Conservation (phyloP, 2,113 vertebrate genomes). For the Myiopsitta monachus region DNA sequence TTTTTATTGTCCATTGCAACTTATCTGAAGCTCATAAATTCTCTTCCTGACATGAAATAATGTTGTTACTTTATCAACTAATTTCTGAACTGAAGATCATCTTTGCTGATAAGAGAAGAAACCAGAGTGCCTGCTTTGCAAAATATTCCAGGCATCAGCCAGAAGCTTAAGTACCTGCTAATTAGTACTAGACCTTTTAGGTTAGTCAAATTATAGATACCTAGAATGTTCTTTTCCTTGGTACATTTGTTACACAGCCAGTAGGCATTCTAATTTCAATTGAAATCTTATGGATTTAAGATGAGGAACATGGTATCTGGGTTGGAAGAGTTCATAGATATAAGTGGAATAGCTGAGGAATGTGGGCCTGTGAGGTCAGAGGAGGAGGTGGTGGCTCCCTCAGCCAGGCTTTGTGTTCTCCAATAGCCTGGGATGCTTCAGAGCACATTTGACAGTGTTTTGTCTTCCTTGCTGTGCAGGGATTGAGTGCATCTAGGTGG, state of each 20-base stretch:
- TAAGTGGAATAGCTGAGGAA: not conserved
- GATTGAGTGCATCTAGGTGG: constrained; percentile 17
- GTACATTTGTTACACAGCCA: not conserved
- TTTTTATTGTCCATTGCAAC: not conserved
- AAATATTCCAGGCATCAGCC: not conserved
- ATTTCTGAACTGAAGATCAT: not conserved
- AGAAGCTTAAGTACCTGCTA: not conserved
- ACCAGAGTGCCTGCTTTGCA: not conserved
- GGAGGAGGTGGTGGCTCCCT: not conserved
- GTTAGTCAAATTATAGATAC: not conserved
- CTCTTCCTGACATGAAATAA: not conserved
- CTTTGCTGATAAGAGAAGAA: not conserved
- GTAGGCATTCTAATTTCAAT: not conserved
- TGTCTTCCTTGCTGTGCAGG: constrained; percentile 56
- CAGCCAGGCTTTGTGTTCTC: not conserved
- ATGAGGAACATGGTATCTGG: not conserved
- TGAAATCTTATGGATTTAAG: not conserved
- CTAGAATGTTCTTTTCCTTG: not conserved
- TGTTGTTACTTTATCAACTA: not conserved
- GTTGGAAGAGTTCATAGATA: not conserved
- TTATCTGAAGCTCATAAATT: not conserved
- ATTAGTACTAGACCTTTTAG: not conserved
- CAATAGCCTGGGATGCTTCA: not conserved
- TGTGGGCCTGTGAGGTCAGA: not conserved
- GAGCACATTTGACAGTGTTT: not conserved